Evolutionary conservation across 1,140 invertebrate genomes (phyloP).

Genomic region (Argopecten irradians): DNA sequence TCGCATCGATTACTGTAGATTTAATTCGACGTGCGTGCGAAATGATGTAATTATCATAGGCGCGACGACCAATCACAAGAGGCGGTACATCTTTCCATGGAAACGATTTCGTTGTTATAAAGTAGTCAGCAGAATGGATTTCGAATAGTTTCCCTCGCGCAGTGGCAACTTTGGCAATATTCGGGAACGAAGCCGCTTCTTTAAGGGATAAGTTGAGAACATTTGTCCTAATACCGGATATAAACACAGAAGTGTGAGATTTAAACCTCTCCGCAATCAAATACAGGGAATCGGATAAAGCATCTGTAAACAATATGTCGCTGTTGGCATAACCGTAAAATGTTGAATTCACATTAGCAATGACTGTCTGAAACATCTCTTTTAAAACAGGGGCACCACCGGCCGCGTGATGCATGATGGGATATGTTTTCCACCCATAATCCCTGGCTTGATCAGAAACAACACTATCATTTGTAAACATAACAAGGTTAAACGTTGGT

Average conservation of each 20-base stretch:
- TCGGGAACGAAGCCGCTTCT: constrained; percentile 43
- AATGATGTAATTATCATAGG: constrained; percentile 68
- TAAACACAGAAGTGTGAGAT: constrained; percentile 38
- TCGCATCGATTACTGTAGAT: constrained; percentile 58
- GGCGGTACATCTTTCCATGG: constrained; percentile 63
- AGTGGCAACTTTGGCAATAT: constrained; percentile 40
- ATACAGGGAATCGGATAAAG: constrained; percentile 52
- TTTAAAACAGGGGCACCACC: constrained; percentile 58
- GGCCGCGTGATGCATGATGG: constrained; percentile 42
- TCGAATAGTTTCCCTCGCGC: constrained; percentile 53
- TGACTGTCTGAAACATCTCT: constrained; percentile 56
- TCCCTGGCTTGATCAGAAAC: constrained; percentile 36
- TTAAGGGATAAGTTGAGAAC: constrained; percentile 44
- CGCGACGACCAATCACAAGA: constrained; percentile 63
- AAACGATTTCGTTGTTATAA: constrained; percentile 60
- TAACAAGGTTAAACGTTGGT: constrained; percentile 51
- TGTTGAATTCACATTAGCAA: constrained; percentile 46
- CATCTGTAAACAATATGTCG: constrained; percentile 60
- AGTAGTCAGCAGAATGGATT: constrained; percentile 65
- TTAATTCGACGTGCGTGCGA: constrained; percentile 51
- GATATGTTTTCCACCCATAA: constrained; percentile 54
- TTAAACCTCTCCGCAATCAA: constrained; percentile 35
- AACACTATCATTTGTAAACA: constrained; percentile 55
- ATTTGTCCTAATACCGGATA: constrained; percentile 59
- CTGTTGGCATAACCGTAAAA: constrained; percentile 65